Evolutionary conservation across 2,888 invertebrate genomes (phyloP).

Genomic region (Stenotaenia linearis): DNA sequence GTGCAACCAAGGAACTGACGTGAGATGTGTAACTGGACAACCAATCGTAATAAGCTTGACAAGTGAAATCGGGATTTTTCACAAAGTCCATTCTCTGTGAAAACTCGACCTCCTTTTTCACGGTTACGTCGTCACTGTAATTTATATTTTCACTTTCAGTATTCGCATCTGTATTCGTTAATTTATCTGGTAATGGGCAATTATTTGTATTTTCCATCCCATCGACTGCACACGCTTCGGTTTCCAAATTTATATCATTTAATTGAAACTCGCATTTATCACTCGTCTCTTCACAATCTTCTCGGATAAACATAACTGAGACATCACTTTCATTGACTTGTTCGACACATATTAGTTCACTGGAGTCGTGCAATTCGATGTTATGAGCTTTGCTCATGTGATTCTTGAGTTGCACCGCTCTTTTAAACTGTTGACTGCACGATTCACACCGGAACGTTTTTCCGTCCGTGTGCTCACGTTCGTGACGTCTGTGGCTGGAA

Average conservation of each 20-base stretch:
- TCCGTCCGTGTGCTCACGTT: constrained; percentile 34
- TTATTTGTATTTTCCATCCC: no score
- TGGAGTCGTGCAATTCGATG: not conserved
- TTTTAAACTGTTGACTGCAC: constrained; percentile 37
- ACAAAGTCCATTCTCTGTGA: not conserved
- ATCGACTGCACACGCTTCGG: not conserved
- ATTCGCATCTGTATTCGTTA: no score
- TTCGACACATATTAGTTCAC: not conserved
- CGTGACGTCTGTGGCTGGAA: constrained; percentile 37
- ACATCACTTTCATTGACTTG: not conserved
- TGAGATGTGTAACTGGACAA: constrained; percentile 4
- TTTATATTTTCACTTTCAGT: not conserved
- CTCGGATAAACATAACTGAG: not conserved
- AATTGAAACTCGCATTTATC: not conserved
- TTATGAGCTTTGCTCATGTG: constrained; percentile 31
- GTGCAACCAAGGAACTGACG: not conserved
- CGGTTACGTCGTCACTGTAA: not conserved
- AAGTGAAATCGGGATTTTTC: constrained; percentile 19
- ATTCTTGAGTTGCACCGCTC: constrained; percentile 35
- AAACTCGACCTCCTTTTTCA: not conserved
- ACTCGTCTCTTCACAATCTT: not conserved
- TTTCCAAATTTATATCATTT: not conserved
- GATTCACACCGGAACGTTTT: constrained; percentile 36
- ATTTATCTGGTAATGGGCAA: no score
- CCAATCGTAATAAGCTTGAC: constrained; percentile 33